Evolutionary conservation across 2,113 vertebrate genomes (phyloP), one percentile per base, ranked within the genome.

Genomic region (Clarias magur): DNA sequence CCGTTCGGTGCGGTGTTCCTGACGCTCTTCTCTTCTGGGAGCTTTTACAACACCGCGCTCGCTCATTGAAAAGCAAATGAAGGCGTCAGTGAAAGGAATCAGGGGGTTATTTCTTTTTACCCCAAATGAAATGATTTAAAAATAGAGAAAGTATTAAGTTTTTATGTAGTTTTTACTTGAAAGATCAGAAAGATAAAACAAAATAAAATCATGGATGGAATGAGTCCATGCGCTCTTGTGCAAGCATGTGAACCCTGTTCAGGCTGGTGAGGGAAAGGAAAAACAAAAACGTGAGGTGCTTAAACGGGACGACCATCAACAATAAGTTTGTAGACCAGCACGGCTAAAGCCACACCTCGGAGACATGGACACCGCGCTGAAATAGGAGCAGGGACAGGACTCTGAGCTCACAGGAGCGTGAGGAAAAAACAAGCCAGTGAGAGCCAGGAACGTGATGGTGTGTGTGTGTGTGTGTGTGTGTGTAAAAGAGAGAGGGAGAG

Each of bases 361-460:
- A 93, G 89, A 93, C 92, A 92, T 90, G 90, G 91, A 91, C 92
- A 89, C 92, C 83, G 84, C 88, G 88, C 91, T 93, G 93, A 94
- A 95, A 95, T 93, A 93, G 92, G 94, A 95, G 92, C 91, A 92
- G 92, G 92, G 92, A 89, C 89, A 88, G 91, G 90, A 91, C 92
- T 93, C 93, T 89, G 87, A 89, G 89, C 92, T 94, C 91, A 59
- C 92, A 93, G 90, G 88, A 89, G 88, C 86, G 87, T 92, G 92
- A 87, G 93, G 92, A 93, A 92, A 93, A 94, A 95, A 94, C 93
- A 92, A 92, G 90, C 86, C 90, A 25, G 25, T 80, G 72, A 89
- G 86, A 93, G 91, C 92, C 91, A 87, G 86, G 88, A 90, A 89
- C 92, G 88, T 76, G 88, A 89, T 92, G 90, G 87, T 85, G 90